Evolutionary conservation across 1,140 invertebrate genomes (phyloP).

Genomic region (Ctenoplectra terminalis): DNA sequence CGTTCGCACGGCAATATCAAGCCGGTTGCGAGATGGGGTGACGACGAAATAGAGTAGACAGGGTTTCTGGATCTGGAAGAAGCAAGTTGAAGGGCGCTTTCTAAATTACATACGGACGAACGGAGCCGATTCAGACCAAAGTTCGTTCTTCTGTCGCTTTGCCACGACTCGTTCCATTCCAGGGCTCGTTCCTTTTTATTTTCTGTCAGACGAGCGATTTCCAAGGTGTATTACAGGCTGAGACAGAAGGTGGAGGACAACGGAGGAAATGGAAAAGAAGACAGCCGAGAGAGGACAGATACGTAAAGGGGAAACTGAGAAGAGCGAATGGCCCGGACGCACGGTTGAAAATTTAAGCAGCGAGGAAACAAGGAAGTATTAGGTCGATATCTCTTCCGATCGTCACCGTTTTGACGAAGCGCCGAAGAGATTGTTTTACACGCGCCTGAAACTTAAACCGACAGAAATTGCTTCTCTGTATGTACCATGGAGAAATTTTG

Average conservation of each 20-base stretch:
- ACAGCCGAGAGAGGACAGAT: neutral
- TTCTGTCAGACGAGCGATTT: constrained; percentile 31
- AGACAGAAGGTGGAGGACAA: neutral
- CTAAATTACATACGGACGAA: constrained; percentile 49
- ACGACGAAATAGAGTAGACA: constrained; percentile 24
- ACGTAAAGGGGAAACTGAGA: neutral
- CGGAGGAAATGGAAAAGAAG: neutral
- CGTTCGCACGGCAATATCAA: constrained; percentile 30
- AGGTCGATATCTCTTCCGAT: constrained; percentile 18
- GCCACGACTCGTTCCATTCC: neutral
- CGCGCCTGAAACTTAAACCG: neutral
- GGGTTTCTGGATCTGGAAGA: constrained; percentile 17
- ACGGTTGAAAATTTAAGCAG: neutral
- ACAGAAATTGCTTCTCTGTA: constrained; percentile 1
- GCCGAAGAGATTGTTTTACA: neutral
- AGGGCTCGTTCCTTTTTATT: constrained; percentile 40
- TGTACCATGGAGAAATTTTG: neutral
- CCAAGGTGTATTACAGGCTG: constrained; percentile 18
- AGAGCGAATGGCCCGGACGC: neutral
- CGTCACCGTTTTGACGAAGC: constrained; percentile 3
- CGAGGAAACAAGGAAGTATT: neutral
- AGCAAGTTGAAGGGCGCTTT: constrained; percentile 22
- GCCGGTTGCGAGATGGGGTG: neutral
- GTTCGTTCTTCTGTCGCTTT: neutral
- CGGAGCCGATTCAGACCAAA: constrained; percentile 8